Evolutionary conservation across 2,888 invertebrate species (phyloP), one percentile per base, ranked within the genome.

Genomic region (Callyntrura sp.): DNA sequence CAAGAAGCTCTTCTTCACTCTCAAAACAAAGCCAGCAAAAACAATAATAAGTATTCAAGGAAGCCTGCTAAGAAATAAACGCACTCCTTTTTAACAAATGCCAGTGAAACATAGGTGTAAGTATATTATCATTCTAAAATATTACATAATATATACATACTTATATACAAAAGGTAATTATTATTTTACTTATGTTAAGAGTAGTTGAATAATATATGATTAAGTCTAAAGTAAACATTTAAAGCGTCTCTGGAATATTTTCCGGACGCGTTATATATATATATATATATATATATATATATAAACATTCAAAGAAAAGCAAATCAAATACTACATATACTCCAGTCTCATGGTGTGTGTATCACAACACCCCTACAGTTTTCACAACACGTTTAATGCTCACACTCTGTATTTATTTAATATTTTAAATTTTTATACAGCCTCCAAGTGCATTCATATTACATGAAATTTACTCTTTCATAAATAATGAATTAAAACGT

Each of bases 1-100:
- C 92, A 93, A 84, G 93, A 93, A 88, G 90, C 92, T 87, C 91
- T 92, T 65, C 84, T 91, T 17, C 92, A 93, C 78, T 91, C 93
- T 76, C 92, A 92, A 86, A 83, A 79, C 48, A 91, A 89, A 68
- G 57, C 78, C 60, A 88, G 48, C 83, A 91, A 85, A 82, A 90
- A 90, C 68, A 92, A 90, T 76, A 92, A 90, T 85, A 93, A 93
- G 90, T 92, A 91, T 90, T 85, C 91, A 8, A 92, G 93, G 87
- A 93, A 93, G 85, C 89, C 93, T 78, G 43, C 55, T 35, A 92
- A 93, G 84, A 92, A 93, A 90, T 93, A 68, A 73, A 73, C 20
- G 45, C 48, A 57, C 45, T 48, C 83, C 45, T 48, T 68, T 70
- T 90, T 65, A 87, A 91, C 91, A 45, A 88, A 91, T 91, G 92